Evolutionary conservation across 37 sponge, comb jelly and placozoan genomes (phyloP), one percentile per base, ranked within the genome.

Genomic region (Spongia lamella): DNA sequence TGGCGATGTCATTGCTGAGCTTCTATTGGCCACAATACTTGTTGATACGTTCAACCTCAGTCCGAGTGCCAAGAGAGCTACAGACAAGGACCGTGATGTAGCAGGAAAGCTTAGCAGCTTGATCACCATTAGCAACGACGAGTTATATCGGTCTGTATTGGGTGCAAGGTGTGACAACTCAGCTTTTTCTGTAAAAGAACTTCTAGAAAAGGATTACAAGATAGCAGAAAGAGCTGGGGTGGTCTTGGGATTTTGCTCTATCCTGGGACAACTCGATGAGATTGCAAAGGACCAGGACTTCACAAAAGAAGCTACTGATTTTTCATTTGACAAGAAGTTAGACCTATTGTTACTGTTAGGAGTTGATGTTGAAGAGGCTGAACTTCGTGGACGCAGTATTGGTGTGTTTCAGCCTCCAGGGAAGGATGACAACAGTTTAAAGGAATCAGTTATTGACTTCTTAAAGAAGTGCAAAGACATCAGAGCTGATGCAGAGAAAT

Each of bases 151-250:
- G 16, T 7, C 53, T 14, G 58, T 87, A 26, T 32, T 49, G 3
- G 30, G 74, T 19, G 66, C 72, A 25, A 81, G 84, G 26, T 77
- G 77, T 70, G 60, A 80, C 31, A 38, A 71, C 43, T 38, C 65
- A 21, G 40, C 29, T 1, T 72, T 84, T 30, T 47, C 79, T 9
- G 0, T 63, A 14, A 53, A 11, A 38, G 78, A 82, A n/a, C 68
- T 85, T 16, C 83, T 93, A 5, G 60, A 83, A 0, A 77, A 36
- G 38, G 93, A 93, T 55, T 79, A 47, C 65, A 93, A 93, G 55
- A 32, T 24, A 11, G 67, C 51, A 27, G 57, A 47, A 16, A 40
- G 57, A 32, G 60, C 57, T 20, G 73, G 51, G 3, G 24, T 27
- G 20, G 17, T 19, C 1, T 33, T 91, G 2, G 80, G 82, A 0